These are phyloP conservation scores for Parnassius apollo DNA, from an alignment of 2,888 invertebrate species.

Conservation along the genomic window DNA sequence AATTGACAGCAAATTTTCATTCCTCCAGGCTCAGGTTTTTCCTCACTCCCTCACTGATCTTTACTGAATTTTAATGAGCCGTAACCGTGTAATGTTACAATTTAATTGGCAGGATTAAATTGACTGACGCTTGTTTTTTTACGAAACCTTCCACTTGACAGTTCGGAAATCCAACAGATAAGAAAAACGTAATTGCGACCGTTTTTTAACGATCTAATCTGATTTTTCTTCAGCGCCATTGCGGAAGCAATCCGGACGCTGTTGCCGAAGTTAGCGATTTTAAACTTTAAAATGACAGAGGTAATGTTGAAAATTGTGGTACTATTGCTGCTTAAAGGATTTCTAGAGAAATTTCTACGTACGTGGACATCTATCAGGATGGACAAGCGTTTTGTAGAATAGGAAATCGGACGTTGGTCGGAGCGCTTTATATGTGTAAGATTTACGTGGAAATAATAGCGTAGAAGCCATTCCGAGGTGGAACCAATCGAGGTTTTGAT, in stretches of 20 bases:
- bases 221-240: constrained; percentile 60
- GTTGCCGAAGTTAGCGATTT: constrained; percentile 34
- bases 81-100: constrained; percentile 49
- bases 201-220: constrained; percentile 76
- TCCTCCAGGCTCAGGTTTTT: constrained; percentile 4
- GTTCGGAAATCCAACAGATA: constrained; percentile 56
- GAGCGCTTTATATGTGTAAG: constrained; percentile 69
- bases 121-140: constrained; percentile 58
- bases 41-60: constrained; percentile 6
- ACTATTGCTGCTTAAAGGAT: constrained; percentile 25
- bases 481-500: constrained; percentile 43
- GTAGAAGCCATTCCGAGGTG: constrained; percentile 52
- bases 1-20: constrained; percentile 15
- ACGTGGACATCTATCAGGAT: constrained; percentile 70
- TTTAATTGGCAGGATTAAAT: constrained; percentile 69
- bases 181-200: constrained; percentile 70
- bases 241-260: constrained; percentile 49
- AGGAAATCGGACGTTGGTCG: constrained; percentile 66
- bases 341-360: constrained; percentile 40
- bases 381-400: constrained; percentile 77
- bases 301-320: constrained; percentile 36
- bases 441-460: constrained; percentile 73
- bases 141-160: constrained; percentile 45
- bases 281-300: constrained; percentile 29
- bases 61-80: constrained; percentile 42